phyloP scores from a whole-genome alignment of 2,888 invertebrate genomes.

The Cantharis flavilabris region DNA sequence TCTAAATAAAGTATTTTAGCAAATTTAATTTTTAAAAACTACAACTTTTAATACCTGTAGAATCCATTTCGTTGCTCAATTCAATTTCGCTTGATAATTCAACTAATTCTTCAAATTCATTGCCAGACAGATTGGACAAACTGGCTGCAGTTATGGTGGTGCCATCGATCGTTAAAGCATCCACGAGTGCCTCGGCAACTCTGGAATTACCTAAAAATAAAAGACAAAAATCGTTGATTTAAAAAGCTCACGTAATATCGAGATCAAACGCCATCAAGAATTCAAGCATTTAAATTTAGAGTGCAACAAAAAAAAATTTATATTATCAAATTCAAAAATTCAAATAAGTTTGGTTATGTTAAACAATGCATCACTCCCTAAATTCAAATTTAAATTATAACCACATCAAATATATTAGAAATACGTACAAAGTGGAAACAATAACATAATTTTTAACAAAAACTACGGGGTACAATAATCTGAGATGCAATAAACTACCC shows the following conservation, averaged over 20 bases:
- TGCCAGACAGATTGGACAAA: conserved; percentile 41
- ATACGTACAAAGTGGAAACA: background rate
- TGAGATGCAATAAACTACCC: background rate
- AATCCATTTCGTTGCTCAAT: conserved; percentile 46
- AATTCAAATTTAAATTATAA: conserved; percentile 1
- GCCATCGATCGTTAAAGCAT: conserved; percentile 44
- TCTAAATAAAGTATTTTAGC: conserved; percentile 4
- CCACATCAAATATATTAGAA: background rate
- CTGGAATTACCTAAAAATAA: conserved; percentile 41
- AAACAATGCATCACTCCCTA: background rate
- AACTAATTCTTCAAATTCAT: conserved; percentile 47
- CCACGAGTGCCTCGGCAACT: conserved; percentile 43
- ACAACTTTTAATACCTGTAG: conserved; percentile 39
- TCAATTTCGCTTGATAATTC: conserved; percentile 49
- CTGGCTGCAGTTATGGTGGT: conserved; percentile 32
- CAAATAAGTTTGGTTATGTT: background rate
- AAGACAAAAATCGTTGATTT: background rate
- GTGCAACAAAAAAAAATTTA: background rate
- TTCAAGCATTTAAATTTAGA: background rate
- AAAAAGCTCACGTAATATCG: background rate
- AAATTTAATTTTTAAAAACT: background rate
- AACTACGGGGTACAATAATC: background rate
- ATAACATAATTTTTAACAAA: background rate
- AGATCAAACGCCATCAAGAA: background rate
- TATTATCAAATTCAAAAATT: conserved; percentile 2